Base-by-base conservation (phyloP, 2,113 vertebrate genomes). In the Eudyptes chrysolophus region DNA sequence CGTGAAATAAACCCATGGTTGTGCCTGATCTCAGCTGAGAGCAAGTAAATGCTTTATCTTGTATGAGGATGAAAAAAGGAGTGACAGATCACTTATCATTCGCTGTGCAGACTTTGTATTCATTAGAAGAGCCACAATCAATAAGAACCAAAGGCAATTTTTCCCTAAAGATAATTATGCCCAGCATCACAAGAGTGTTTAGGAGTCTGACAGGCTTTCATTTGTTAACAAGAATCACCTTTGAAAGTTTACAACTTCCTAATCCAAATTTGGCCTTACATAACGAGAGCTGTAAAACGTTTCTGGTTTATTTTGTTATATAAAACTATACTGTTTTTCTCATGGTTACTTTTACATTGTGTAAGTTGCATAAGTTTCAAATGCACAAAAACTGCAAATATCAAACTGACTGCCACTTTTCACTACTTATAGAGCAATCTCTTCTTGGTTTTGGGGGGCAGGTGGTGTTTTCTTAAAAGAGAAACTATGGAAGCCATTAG, bases 61-160 rank as follows among this genome's bases (percentile, higher is more conserved):
- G 16, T 48, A 75, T 71, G 34, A 84, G 75, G 26, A 11, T 84
- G 64, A 72, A 92, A 88, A 89, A 94, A 54, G 25, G 34, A 78
- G 42, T 68, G 68, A 93, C 46, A 93, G 32, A 94, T 89, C 54
- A 90, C 75, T 93, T 90, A 91, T 38, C 80, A 94, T 86, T 93
- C 17, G 2, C 51, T 9, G 1, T 66, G 48, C 51, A 88, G 82
- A 62, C 72, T 81, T 72, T 36, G 75, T 57, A 85, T 92, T 90
- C 68, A 92, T 83, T 85, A 85, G 71, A 75, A 90, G 19, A 84
- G 69, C 30, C 51, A 77, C 58, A 88, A 93, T 95, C 93, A 94
- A 64, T 86, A 89, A 72, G n/a, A 84, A 93, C 32, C 71, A 88
- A 86, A 95, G 38, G 75, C 79, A 94, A 80, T 83, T 68, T 93